phyloP scores from a whole-genome alignment of 2,888 invertebrate genomes.

The Cryptocheilus praepositus region DNA sequence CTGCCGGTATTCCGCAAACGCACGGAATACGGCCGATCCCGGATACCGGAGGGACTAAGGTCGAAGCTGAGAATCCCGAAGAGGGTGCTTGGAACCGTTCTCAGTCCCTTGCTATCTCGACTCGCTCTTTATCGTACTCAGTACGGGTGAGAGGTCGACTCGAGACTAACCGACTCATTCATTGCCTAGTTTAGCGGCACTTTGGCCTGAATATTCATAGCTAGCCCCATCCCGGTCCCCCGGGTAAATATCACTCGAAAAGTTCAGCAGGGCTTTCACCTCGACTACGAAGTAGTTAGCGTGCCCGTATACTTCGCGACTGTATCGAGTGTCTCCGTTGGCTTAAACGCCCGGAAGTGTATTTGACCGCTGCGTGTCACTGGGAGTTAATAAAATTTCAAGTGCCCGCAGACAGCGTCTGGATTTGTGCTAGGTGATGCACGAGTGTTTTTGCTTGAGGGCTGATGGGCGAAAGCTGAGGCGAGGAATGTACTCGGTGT shows the following conservation, averaged over 20 bases:
- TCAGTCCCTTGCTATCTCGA: constrained; percentile 16
- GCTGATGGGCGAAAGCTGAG: too few relatives aligned
- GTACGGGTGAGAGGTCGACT: constrained; percentile 40
- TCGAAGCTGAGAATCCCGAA: constrained; percentile 33
- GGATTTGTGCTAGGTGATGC: not conserved
- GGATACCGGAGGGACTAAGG: constrained; percentile 16
- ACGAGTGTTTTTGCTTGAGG: too few relatives aligned
- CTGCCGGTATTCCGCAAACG: constrained; percentile 7
- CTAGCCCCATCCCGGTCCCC: constrained; percentile 61
- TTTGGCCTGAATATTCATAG: constrained; percentile 73
- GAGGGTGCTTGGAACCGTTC: constrained; percentile 38
- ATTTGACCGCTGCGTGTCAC: constrained; percentile 1
- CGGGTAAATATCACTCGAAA: constrained; percentile 72
- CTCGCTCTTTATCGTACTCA: constrained; percentile 9
- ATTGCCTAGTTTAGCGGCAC: constrained; percentile 72
- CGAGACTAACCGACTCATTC: constrained; percentile 69
- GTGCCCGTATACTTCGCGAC: constrained; percentile 28
- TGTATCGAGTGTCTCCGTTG: constrained; percentile 13
- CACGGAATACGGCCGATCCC: constrained; percentile 8
- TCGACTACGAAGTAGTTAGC: constrained; percentile 39
- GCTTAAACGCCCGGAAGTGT: not conserved
- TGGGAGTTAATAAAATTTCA: too few relatives aligned
- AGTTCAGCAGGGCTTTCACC: constrained; percentile 62
- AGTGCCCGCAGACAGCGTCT: not conserved
- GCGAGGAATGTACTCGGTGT: too few relatives aligned